Evolutionary conservation across 1,140 invertebrate genomes (phyloP), one percentile per base, ranked within the genome.

Genomic region (Philaenus spumarius): DNA sequence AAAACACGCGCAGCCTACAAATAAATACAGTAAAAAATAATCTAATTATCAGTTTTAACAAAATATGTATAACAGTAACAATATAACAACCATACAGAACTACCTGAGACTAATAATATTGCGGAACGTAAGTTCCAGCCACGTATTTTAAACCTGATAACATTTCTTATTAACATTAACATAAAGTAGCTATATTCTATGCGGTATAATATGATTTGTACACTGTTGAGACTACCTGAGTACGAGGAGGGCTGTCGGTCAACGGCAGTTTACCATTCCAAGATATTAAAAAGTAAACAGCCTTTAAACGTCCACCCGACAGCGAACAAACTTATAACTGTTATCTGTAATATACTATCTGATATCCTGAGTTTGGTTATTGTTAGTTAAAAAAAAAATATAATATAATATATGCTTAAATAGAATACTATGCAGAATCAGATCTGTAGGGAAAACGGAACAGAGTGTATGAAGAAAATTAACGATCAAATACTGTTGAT

Each of bases 131-230:
- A 30, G 26, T 30, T 30, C 26, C 26, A 30, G 26, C 26, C 26
- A 30, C 26, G 3, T 30, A n/a, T n/a, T n/a, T n/a, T 6, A 43
- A 14, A 43, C 20, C 40, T 19, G 40, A 46, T 46, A 46, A 46
- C 43, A 46, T 42, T 42, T 30, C 14, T 42, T 42, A 42, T 46
- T 23, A 46, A 46, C 43, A 46, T 46, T 46, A 46, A 46, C 43
- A 46, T 46, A 46, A 46, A 46, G 43, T 19, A 23, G 43, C 43
- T 46, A 17, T 46, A 46, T 20, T 17, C 43, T 46, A 46, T 46
- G 14, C 12, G 23, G 17, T 46, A 46, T 46, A 46, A 46, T 23
- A 17, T 46, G 43, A 46, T 46, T 46, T 46, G 43, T 46, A 46
- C 43, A 46, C 26, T 30, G 26, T 30, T 46, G 43, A 20, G 12